Evolutionary conservation across 2,113 vertebrate genomes (phyloP).

Genomic region (Poicephalus meyeri): DNA sequence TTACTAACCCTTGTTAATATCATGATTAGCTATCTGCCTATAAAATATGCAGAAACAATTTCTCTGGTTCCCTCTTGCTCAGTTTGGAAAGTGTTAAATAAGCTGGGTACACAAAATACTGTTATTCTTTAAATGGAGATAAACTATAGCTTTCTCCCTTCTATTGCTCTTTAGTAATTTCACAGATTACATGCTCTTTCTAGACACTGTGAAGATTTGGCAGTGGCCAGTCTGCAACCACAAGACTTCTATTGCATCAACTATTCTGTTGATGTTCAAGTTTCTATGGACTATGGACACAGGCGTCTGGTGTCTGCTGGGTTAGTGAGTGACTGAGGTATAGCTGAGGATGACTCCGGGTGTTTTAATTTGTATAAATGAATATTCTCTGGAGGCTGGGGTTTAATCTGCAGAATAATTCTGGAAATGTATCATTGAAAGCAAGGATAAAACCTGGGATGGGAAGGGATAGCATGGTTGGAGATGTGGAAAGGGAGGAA

Average conservation of each 20-base stretch:
- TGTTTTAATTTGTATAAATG: not conserved
- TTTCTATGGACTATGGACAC: not conserved
- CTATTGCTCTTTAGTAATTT: not conserved
- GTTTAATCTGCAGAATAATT: not conserved
- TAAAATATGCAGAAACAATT: not conserved
- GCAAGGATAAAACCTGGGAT: not conserved
- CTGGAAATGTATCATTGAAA: not conserved
- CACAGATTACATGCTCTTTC: not conserved
- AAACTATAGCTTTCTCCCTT: not conserved
- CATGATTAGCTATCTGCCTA: not conserved
- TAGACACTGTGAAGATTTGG: not conserved
- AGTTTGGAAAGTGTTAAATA: not conserved
- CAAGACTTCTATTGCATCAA: rapidly evolving
- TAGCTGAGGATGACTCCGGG: not conserved
- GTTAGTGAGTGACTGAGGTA: not conserved
- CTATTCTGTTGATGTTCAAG: not conserved
- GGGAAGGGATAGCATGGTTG: not conserved
- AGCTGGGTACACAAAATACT: not conserved
- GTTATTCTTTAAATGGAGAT: not conserved
- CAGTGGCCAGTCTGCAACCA: not conserved
- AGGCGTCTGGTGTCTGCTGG: not conserved
- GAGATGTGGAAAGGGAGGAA: not conserved
- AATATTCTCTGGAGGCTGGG: not conserved
- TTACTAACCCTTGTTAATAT: not conserved
- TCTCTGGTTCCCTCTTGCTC: not conserved